Evolutionary conservation across 2,797 vertebrate species (phyloP), one percentile per base, ranked within the genome.

Genomic region (Pantherophis vulpinus): DNA sequence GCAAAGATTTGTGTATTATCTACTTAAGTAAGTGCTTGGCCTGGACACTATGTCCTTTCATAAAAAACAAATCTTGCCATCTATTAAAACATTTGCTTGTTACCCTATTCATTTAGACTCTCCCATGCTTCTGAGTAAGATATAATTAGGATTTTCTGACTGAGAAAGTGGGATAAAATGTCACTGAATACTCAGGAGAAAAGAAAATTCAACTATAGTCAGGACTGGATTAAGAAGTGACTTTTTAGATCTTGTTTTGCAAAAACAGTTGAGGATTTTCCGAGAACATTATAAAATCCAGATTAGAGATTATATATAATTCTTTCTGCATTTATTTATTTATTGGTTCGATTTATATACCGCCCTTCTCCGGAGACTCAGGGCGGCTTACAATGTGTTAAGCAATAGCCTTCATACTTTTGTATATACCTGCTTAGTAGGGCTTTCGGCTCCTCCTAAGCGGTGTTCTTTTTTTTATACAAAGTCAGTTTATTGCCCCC

Each of bases 1-100:
- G 13, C 3, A 0, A 51, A 88, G 93, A 94, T 94, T 96, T 95
- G 88, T 92, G 32, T 63, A 47, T 93, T 94, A 94, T 92, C 90
- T 92, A 92, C 87, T 3, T 70, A 90, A 93, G 66, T 16, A 54
- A 59, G 25, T 93, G 61, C 58, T 47, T 1, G 94, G 79, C 66
- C 27, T 1, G 4, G 91, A 93, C 94, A 96, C 1, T 0, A 91
- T 95, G 51, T 5, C 27, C 20, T 92, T 93, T 93, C 93, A 74
- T 55, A 87, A 66, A 37, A 91, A 91, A 60, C 25, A 91, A 51
- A 51, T 27, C 88, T 89, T 89, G n/a, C 91, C 86, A 58, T 59
- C 55, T 94, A 92, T 91, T 95, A 95, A 96, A 79, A 93, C 88
- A n/a, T 89, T 91, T 96, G 93, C 4, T 87, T 88, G 18, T 60